A percentile compares a stretch with the other conserved stretches of the same genome.
phyloP scores from a whole-genome alignment of 2,888 invertebrate genomes.

The Microctonus brassicae region DNA sequence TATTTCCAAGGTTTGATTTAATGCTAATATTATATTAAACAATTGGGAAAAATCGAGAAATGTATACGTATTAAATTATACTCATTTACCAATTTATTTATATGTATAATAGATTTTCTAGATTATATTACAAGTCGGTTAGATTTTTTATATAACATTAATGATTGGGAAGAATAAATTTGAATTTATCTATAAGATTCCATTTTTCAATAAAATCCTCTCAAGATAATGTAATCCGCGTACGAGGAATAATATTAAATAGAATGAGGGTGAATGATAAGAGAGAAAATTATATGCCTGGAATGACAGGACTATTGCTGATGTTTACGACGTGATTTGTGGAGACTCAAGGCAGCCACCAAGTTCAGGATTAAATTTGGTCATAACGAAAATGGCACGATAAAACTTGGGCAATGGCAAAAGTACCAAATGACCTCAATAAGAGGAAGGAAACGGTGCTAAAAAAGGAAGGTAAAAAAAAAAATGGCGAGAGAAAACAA shows the following conservation, averaged over 20 bases:
- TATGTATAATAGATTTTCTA: too few species aligned
- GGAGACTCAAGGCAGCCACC: constrained; percentile 56
- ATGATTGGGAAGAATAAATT: too few species aligned
- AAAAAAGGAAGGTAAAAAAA: not conserved
- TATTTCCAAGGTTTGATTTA: too few species aligned
- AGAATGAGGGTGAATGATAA: not conserved
- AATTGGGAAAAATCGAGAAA: too few species aligned
- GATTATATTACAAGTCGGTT: too few species aligned
- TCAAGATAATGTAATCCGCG: constrained; percentile 1
- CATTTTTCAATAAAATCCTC: not conserved
- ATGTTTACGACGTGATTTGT: constrained; percentile 68
- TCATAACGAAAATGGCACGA: constrained; percentile 65
- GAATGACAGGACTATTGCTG: too few species aligned
- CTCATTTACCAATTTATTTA: too few species aligned
- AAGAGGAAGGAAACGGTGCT: constrained; percentile 6
- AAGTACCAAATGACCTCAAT: constrained; percentile 28
- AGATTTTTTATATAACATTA: too few species aligned
- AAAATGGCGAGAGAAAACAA: not conserved
- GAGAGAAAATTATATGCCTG: constrained; percentile 7
- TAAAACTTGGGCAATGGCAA: constrained; percentile 64
- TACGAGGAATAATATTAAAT: not conserved
- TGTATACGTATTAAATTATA: too few species aligned
- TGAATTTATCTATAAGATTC: too few species aligned
- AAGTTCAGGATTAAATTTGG: constrained; percentile 66
- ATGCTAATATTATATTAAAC: too few species aligned